Base-by-base conservation (phyloP, 2,113 vertebrate genomes). In the Panthera uncia region DNA sequence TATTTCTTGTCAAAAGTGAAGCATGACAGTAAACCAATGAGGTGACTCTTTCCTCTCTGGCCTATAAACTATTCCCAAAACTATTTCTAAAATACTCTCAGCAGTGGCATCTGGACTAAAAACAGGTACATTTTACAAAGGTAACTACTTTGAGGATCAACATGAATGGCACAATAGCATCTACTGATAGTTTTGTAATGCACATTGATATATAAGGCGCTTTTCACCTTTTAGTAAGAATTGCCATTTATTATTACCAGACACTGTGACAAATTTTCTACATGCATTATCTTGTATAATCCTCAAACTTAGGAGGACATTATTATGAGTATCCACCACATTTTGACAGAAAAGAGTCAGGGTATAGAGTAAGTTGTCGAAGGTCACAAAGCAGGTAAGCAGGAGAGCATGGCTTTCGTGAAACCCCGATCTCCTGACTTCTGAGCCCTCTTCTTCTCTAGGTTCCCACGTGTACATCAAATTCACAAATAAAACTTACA, bases 1-100 rank as follows among this genome's bases (percentile, higher is more conserved):
- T 61, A 71, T 89, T 96, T 92, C 48, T 79, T 45, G 74, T 68
- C 48, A 79, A n/a, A 91, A 81, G 13, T 57, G 74, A 89, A 81
- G n/a, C 25, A 4, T n/a, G 50, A 71, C 27, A 48, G 50, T 78
- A 57, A 69, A 71, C 27, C 19, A 65, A 14, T n/a, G 36, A 66
- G 27, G 76, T 31, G n/a, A 1, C 7, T n/a, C 95, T 78, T 90
- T 41, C 27, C 78, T 50, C 2, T 19, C 45, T 33, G 69, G 74
- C 55, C 69, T 52, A 31, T 66, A 74, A 94, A 85, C 5, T 69
- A 1, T 79, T 38, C 81, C 27, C 57, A 95, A 92, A 78, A 73
- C 19, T 19, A 90, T 71, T 87, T 71, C 68, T 29, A 69, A 86
- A 80, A 63, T 74, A 50, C 41, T 92, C 73, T 90, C 19, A 74